Evolutionary conservation across 2,888 invertebrate species (phyloP).

Genomic region (Pedicia rivosa): DNA sequence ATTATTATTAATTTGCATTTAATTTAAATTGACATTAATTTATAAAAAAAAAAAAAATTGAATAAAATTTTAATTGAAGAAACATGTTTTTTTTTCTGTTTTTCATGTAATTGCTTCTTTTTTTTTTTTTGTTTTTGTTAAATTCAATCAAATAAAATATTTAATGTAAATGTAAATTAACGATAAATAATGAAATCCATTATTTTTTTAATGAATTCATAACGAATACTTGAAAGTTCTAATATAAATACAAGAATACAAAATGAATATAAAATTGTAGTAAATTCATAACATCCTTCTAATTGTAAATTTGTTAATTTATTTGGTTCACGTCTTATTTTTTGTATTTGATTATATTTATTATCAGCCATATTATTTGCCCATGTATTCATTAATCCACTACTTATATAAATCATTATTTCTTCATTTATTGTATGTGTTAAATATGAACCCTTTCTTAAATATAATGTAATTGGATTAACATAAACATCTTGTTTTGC

Average conservation of each 20-base stretch:
- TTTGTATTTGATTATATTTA: not conserved
- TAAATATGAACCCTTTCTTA: not conserved
- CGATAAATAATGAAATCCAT: too few relatives aligned
- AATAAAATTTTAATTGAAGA: too few relatives aligned
- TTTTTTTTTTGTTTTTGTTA: too few relatives aligned
- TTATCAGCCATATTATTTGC: not conserved
- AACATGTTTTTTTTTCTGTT: too few relatives aligned
- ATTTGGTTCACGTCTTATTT: not conserved
- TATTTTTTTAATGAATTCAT: not conserved
- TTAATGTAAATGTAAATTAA: too few relatives aligned
- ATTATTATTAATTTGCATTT: too few relatives aligned
- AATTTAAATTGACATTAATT: too few relatives aligned
- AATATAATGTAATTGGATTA: not conserved
- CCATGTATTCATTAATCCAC: constrained; percentile 3
- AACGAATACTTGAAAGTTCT: not conserved
- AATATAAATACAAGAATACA: not conserved
- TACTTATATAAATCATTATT: constrained; percentile 1
- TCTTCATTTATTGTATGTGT: not conserved
- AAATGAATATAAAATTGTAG: not conserved
- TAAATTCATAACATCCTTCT: not conserved
- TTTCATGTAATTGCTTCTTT: too few relatives aligned
- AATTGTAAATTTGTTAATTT: not conserved
- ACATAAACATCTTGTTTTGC: not conserved
- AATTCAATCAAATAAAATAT: too few relatives aligned
- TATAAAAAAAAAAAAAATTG: too few relatives aligned